Conservation (phyloP, 2,113 vertebrate species). For the Pseudorhombus dupliciocellatus region DNA sequence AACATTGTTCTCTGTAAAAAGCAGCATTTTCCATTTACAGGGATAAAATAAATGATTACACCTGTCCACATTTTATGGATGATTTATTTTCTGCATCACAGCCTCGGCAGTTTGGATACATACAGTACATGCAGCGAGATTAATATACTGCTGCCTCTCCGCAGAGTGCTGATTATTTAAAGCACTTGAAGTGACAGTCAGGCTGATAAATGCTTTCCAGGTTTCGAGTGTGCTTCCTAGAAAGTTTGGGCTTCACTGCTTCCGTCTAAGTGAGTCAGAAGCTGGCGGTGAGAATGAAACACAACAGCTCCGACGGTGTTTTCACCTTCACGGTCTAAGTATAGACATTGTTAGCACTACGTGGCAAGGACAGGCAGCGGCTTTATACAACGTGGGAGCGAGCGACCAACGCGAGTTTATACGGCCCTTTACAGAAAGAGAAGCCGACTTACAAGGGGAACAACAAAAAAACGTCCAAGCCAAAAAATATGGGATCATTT, state of each 20-base stretch:
- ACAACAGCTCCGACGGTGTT: not conserved
- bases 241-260: slow-evolving; percentile 13
- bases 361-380: not conserved
- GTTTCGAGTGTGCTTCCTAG: slow-evolving; percentile 27
- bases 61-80: not conserved
- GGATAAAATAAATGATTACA: not conserved
- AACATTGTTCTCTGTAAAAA: not conserved
- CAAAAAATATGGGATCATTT: too few relatives aligned
- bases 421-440: not conserved
- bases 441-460: not conserved
- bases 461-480: too few relatives aligned
- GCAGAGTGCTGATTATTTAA: not conserved
- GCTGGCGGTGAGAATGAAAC: not conserved
- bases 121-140: not conserved
- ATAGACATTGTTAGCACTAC: slow-evolving; percentile 28
- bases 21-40: not conserved
- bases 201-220: slow-evolving; percentile 5
- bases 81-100: not conserved
- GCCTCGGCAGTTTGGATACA: not conserved
- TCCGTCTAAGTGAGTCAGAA: slow-evolving; percentile 20
- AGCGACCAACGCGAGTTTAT: not conserved
- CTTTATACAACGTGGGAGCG: not conserved
- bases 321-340: slow-evolving; percentile 28
- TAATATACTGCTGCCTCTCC: not conserved
- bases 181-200: not conserved